Conservation (phyloP, 2,888 invertebrate genomes). For the Gnatocerus cornutus region DNA sequence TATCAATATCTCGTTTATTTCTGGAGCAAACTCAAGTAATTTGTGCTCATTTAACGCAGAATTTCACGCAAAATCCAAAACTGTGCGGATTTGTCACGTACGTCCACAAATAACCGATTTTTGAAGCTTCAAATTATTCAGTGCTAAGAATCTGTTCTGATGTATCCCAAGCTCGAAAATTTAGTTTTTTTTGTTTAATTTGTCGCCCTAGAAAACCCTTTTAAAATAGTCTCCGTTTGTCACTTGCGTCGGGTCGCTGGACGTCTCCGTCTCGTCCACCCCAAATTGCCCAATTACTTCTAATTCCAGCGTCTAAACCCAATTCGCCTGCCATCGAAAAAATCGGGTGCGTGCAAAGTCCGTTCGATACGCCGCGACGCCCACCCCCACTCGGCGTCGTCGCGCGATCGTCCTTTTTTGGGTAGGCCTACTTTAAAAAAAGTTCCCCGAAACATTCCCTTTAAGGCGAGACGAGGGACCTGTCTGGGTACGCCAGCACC, state of each 20-base stretch:
- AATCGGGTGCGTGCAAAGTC: conserved; percentile 31
- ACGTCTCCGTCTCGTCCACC: conserved; percentile 1
- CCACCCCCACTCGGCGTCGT: conserved; percentile 38
- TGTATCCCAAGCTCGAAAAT: no score
- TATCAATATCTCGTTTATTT: no score
- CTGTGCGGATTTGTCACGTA: no score
- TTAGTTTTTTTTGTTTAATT: no score
- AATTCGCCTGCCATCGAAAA: conserved; percentile 16
- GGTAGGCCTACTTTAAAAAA: conserved; percentile 57
- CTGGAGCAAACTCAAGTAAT: no score
- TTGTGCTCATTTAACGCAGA: no score
- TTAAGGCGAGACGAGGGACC: conserved; percentile 57
- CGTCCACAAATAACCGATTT: no score
- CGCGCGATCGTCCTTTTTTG: conserved; percentile 50
- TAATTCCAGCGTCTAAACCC: not conserved
- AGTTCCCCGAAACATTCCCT: conserved; percentile 55
- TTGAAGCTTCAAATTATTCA: no score
- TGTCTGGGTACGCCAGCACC: conserved; percentile 48
- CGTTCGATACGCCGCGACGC: conserved; percentile 39
- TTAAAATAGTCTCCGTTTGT: no score
- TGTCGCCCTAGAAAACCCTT: no score
- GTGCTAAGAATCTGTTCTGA: no score
- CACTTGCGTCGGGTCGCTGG: not conserved
- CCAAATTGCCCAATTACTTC: not conserved
- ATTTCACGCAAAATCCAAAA: no score